phyloP scores from a whole-genome alignment of 23 tunicate genomes.

The Trididemnum clinides region DNA sequence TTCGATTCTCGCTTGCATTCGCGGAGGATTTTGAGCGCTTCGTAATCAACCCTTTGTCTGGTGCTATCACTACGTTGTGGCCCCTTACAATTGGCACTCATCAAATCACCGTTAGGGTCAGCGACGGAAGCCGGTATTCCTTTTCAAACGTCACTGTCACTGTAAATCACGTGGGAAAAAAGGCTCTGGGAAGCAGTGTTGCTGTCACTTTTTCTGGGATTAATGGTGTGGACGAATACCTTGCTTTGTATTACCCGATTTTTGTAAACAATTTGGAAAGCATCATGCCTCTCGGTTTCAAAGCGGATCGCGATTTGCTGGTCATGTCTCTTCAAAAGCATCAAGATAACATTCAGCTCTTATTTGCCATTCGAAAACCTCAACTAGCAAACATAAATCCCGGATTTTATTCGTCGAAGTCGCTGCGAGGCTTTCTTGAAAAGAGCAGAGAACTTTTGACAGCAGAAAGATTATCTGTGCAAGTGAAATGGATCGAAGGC shows the following conservation, averaged over 20 bases:
- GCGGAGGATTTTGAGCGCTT: conserved; percentile 65
- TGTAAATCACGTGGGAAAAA: conserved; percentile 3
- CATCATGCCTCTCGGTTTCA: conserved; percentile 34
- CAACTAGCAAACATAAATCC: not conserved
- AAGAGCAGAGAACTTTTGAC: conserved; percentile 23
- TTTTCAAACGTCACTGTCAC: conserved; percentile 32
- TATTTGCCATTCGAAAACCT: conserved; percentile 42
- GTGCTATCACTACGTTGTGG: conserved; percentile 28
- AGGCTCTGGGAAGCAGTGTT: conserved; percentile 49
- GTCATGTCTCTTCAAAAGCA: conserved; percentile 36
- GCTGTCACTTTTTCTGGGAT: conserved; percentile 45
- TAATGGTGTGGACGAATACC: conserved; percentile 4
- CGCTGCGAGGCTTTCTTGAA: conserved; percentile 10
- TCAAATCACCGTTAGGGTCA: conserved; percentile 48
- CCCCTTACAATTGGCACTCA: conserved; percentile 35
- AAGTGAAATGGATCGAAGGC: conserved; percentile 39
- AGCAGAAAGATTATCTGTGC: conserved; percentile 12
- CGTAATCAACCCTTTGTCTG: conserved; percentile 43
- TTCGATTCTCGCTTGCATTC: conserved; percentile 53
- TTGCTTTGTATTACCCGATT: conserved; percentile 25
- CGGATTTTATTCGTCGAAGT: conserved; percentile 50
- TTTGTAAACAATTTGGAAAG: conserved; percentile 34
- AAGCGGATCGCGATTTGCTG: conserved; percentile 34
- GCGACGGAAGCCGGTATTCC: conserved; percentile 57
- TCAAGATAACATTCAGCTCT: not conserved